These are phyloP conservation scores for Hemibagrus wyckioides DNA, from an alignment of 2,113 vertebrate species.

Conservation along the genomic window DNA sequence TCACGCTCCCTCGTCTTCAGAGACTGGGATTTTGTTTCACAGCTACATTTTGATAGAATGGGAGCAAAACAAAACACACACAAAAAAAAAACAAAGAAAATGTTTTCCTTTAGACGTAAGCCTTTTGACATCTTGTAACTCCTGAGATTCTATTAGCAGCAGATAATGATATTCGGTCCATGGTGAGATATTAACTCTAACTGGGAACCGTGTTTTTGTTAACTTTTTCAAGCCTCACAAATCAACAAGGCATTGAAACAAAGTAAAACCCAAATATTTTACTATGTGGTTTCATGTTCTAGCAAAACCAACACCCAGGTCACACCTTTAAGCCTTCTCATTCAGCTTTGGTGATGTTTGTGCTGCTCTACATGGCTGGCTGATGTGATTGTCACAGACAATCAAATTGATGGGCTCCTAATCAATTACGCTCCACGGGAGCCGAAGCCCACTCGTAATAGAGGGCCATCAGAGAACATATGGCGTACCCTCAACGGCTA, in stretches of 20 bases:
- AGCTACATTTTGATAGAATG: constrained; percentile 1
- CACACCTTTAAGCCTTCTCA: not conserved
- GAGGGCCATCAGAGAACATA: constrained; percentile 38
- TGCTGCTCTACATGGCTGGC: not conserved
- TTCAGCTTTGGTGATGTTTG: constrained; percentile 8
- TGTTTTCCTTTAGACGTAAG: not conserved
- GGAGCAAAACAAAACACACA: constrained; percentile 1
- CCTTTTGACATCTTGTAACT: constrained; percentile 7
- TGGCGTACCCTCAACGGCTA: constrained; percentile 29
- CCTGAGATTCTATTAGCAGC: constrained; percentile 2
- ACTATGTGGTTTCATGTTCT: not conserved
- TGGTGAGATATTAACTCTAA: constrained; percentile 6
- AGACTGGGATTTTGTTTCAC: constrained; percentile 10
- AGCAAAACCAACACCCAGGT: not conserved
- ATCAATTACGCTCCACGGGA: constrained; percentile 30
- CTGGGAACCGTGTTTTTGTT: constrained; percentile 6
- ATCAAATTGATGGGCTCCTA: constrained; percentile 48
- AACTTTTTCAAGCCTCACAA: constrained; percentile 2
- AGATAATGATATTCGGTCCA: not conserved
- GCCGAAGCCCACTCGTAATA: constrained; percentile 16
- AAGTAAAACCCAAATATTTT: not conserved
- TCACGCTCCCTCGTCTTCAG: not conserved
- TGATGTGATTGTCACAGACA: constrained; percentile 30
- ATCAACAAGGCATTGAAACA: not conserved
- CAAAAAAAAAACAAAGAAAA: not conserved